These are phyloP conservation scores for Hippoglossus hippoglossus DNA, from an alignment of 2,797 vertebrate genomes.

Conservation along the genomic window DNA sequence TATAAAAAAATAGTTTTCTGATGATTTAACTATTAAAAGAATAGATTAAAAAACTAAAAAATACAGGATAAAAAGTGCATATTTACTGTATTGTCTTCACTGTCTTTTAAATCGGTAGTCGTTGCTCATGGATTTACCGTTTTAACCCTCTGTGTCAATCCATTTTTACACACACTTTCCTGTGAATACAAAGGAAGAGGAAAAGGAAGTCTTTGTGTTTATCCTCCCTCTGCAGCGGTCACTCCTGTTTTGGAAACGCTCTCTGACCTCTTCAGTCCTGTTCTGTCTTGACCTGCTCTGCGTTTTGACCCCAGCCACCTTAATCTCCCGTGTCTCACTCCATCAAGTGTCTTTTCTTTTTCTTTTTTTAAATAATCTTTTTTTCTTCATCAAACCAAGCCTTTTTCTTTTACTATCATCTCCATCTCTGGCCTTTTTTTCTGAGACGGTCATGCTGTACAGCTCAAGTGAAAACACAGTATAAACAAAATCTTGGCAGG, in stretches of 20 bases:
- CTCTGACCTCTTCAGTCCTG: conserved; percentile 19
- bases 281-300: conserved; percentile 24
- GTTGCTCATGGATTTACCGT: not conserved
- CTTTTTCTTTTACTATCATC: conserved; percentile 9
- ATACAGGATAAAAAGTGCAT: not conserved
- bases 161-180: conserved; percentile 25
- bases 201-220: conserved; percentile 47
- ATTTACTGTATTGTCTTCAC: no score
- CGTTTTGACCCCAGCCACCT: conserved; percentile 18
- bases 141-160: not conserved
- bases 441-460: conserved; percentile 44
- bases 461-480: conserved; percentile 46
- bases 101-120: no score
- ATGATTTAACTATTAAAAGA: no score
- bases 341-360: conserved; percentile 4
- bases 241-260: conserved; percentile 54
- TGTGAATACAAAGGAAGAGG: conserved; percentile 33
- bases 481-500: conserved; percentile 64
- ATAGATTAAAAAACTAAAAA: not conserved
- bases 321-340: conserved; percentile 27
- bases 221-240: conserved; percentile 18
- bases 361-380: not conserved
- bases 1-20: no score
- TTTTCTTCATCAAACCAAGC: not conserved
- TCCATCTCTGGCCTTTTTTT: conserved; percentile 30